Evolutionary conservation across 2,888 invertebrate genomes (phyloP), one percentile per base, ranked within the genome.

Genomic region (Epirrhoe tristata): DNA sequence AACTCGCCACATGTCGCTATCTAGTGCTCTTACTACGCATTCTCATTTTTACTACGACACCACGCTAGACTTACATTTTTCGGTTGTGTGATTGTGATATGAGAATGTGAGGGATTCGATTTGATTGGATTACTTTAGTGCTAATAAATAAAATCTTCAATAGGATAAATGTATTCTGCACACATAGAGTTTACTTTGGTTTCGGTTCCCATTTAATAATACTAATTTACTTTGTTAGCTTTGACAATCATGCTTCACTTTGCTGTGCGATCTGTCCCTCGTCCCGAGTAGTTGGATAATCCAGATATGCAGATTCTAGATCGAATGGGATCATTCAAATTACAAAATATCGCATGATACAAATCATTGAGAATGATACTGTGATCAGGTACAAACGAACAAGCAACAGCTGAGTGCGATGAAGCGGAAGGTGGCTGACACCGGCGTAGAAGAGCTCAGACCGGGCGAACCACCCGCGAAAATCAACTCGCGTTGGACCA

Each of bases 321-420:
- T 60, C 39, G 16, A 48, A 14, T 48, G 16, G 1, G 8, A 4
- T 1, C 10, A 10, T 43, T 2, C 5, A 43, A 5, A 43, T 43
- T 52, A 52, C 51, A 8, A 10, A 36, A 43, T 31, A 8, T 36
- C n/a, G 52, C n/a, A 24, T 31, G 52, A 31, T 17, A 16, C 50
- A 24, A 48, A 12, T 17, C 36, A 34, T 16, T 70, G n/a, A 68
- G 39, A 6, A 56, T 24, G 14, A 43, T 17, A 43, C 56, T 74
- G 16, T 65, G 59, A 69, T 74, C 79, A 98, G 98, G 98, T 99
- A 64, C 99, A 99, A 89, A 96, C 96, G 77, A 98, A 98, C 89
- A 98, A 99, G 84, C 99, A 99, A 88, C 96, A 96, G 81, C 95
- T 98, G 74, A 98, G 98, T 82, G 95, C 97, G 54, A 93, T 98